Conservation (phyloP, 1,140 invertebrate species). For the Drosophila suzukii region DNA sequence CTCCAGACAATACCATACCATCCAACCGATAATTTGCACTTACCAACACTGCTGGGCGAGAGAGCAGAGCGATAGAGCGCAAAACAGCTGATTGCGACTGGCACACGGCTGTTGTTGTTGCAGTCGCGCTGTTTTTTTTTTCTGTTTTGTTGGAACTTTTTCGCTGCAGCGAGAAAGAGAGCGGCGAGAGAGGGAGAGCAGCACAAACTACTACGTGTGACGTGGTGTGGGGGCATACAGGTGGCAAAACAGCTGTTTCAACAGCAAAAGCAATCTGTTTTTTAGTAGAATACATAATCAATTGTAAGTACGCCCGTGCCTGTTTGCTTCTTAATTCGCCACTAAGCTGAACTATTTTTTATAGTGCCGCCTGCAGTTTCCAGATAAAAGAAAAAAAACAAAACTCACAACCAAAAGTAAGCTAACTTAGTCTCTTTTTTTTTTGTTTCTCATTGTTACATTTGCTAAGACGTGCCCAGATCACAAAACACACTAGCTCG, state of each 20-base stretch:
- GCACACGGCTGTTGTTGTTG: slow-evolving; percentile 42
- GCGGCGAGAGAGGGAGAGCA: slow-evolving; percentile 43
- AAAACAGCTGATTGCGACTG: slow-evolving; percentile 66
- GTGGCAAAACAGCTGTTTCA: slow-evolving; percentile 78
- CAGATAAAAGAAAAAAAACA: slow-evolving; percentile 7
- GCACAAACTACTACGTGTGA: slow-evolving; percentile 51
- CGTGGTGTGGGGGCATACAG: slow-evolving; percentile 65
- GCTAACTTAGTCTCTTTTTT: slow-evolving; percentile 16
- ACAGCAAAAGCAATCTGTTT: slow-evolving; percentile 52
- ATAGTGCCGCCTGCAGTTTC: slow-evolving; percentile 58
- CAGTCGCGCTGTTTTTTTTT: slow-evolving; percentile 29
- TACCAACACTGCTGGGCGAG: slow-evolving; percentile 63
- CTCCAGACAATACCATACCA: background rate
- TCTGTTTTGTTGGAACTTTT: slow-evolving; percentile 28
- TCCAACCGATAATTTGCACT: slow-evolving; percentile 41
- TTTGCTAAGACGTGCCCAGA: slow-evolving; percentile 70
- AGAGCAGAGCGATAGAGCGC: slow-evolving; percentile 20
- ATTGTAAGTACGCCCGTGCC: slow-evolving; percentile 39
- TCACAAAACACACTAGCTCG: slow-evolving; percentile 10
- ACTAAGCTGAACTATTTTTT: slow-evolving; percentile 61
- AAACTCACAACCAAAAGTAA: slow-evolving; percentile 51
- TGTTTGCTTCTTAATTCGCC: slow-evolving; percentile 36
- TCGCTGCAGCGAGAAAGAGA: slow-evolving; percentile 45
- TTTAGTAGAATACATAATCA: slow-evolving; percentile 48
- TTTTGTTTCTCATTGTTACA: slow-evolving; percentile 5